Conservation (phyloP, 1,140 invertebrate species). For the Drosophila grimshawi region DNA sequence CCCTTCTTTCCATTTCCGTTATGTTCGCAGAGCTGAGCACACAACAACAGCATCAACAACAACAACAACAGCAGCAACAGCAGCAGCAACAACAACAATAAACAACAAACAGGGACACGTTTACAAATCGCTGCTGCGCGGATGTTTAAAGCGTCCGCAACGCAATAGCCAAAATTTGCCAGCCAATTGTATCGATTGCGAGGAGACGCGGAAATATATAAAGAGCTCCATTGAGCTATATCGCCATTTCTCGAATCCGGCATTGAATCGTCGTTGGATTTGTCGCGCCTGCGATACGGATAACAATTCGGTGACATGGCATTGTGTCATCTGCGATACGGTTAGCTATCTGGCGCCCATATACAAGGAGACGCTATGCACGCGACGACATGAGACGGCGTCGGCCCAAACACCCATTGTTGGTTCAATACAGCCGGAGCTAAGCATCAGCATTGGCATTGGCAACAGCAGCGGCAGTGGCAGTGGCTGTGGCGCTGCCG, state of each 20-base stretch:
- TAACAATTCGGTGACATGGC: constrained; percentile 84
- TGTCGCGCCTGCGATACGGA: constrained; percentile 75
- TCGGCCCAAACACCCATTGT: neutral
- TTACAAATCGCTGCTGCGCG: constrained; percentile 80
- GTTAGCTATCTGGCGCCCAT: constrained; percentile 83
- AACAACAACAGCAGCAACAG: constrained; percentile 7
- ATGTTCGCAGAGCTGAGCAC: constrained; percentile 15
- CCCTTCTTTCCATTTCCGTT: constrained; percentile 13
- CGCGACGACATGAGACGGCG: constrained; percentile 32
- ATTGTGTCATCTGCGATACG: constrained; percentile 82
- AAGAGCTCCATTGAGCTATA: constrained; percentile 80
- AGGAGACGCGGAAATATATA: constrained; percentile 81
- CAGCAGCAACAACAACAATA: neutral
- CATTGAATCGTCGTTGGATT: constrained; percentile 79
- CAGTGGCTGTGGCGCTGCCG: neutral
- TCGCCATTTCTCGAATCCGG: constrained; percentile 82
- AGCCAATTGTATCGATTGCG: constrained; percentile 77
- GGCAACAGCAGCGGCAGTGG: constrained; percentile 1
- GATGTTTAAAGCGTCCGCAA: constrained; percentile 78
- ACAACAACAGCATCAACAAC: constrained; percentile 40
- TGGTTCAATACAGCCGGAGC: constrained; percentile 1
- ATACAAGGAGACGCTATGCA: constrained; percentile 74
- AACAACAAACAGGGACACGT: constrained; percentile 61
- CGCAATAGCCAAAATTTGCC: constrained; percentile 77
- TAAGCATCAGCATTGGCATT: constrained; percentile 1